phyloP scores from a whole-genome alignment of 35 echinoderm and acorn worm species.

The Lytechinus variegatus region DNA sequence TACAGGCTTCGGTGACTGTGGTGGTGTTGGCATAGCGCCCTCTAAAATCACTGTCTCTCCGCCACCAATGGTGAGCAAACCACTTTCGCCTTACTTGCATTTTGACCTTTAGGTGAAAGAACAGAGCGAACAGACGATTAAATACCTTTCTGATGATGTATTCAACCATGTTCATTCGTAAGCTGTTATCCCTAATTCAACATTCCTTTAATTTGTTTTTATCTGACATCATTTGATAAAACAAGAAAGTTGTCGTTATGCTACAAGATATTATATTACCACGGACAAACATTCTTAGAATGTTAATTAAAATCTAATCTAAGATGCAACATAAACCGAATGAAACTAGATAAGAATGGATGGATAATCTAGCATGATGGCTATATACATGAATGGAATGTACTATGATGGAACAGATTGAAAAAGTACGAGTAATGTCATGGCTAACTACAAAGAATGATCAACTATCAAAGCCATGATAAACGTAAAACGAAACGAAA shows the following conservation, averaged over 20 bases:
- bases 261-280: too few relatives aligned
- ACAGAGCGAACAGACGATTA: neutral
- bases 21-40: constrained; percentile 67
- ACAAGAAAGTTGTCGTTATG: neutral
- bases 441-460: neutral
- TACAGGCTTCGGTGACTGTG: constrained; percentile 62
- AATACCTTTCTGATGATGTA: too few relatives aligned
- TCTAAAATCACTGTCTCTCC: constrained; percentile 57
- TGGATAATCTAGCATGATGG: neutral
- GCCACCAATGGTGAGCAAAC: constrained; percentile 64
- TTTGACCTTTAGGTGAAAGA: constrained; percentile 55
- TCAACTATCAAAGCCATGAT: neutral
- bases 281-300: too few relatives aligned
- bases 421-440: neutral
- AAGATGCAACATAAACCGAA: neutral
- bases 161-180: neutral
- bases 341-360: neutral
- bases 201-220: neutral
- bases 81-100: constrained; percentile 70
- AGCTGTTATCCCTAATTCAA: neutral
- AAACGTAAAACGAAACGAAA: neutral
- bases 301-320: too few relatives aligned
- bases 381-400: neutral
- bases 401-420: neutral
- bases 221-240: neutral